Evolutionary conservation across 1,140 invertebrate species (phyloP), one percentile per base, ranked within the genome.

Genomic region (Adelges cooleyi): DNA sequence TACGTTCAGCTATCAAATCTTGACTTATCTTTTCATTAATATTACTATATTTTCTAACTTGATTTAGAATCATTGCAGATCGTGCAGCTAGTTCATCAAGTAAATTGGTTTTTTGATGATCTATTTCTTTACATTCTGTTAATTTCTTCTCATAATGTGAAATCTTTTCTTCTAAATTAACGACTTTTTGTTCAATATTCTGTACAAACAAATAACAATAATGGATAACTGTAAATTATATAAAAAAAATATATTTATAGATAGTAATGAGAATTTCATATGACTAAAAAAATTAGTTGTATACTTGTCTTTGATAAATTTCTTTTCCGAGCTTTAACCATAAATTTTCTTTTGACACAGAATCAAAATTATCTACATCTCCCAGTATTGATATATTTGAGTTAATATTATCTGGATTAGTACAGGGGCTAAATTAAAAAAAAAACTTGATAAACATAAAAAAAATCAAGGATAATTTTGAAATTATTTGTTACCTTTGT

Each of bases 291-390:
- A n/a, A n/a, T n/a, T n/a, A 53, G 22, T 33, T 33, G 0, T 11
- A 42, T 62, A 62, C 56, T 46, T 62, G 56, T 62, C 56, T 62
- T 20, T 20, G 42, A 15, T 62, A 62, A 62, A 62, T 62, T 62
- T 62, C 56, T 22, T 62, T 46, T 62, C 56, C 56, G 0, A 62
- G 25, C 46, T 62, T 62, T 8, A 62, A 48, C 56, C 56, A 62
- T 27, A 62, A 46, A 62, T 62, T 62, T 33, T 62, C 56, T 62
- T 62, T 62, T 48, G 56, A 62, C 29, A 62, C 27, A 22, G 56
- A 62, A 13, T 62, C 56, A 4, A 62, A 62, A 18, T 62, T 62
- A 25, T 59, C 36, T 13, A 18, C 10, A 48, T 46, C 25, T 27
- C 33, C 44, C 22, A 46, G 44, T 29, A 20, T 13, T 48, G 56